Conservation (phyloP, 2,797 vertebrate species). For the Erithacus rubecula region DNA sequence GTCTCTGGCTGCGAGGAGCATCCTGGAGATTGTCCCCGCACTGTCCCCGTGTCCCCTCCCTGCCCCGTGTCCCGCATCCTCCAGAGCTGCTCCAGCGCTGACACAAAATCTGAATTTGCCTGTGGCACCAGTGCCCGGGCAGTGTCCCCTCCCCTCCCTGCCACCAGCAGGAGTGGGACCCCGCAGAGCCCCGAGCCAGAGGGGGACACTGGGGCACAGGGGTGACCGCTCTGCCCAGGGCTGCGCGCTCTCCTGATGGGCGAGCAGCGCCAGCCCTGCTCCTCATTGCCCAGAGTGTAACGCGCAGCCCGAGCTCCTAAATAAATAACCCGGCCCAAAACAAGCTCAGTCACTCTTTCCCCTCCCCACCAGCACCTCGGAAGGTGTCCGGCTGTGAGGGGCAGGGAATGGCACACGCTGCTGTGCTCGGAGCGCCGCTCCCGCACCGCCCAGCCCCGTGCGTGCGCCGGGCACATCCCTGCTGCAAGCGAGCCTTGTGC, state of each 20-base stretch:
- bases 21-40: fast-evolving
- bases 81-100: neutral
- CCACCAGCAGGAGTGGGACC: fast-evolving
- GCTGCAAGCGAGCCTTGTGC: neutral
- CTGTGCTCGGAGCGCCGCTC: neutral
- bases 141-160: neutral
- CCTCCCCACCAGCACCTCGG: neutral
- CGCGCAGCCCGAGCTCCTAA: neutral
- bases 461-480: neutral
- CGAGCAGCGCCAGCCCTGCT: neutral
- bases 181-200: neutral
- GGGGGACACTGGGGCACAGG: neutral
- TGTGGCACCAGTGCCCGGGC: neutral
- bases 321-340: neutral
- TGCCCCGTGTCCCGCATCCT: neutral
- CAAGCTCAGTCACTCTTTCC: neutral
- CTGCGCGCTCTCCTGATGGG: fast-evolving
- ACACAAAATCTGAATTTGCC: neutral
- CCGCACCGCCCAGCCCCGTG: neutral
- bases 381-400: fast-evolving
- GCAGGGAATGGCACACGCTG: neutral
- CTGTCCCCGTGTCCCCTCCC: neutral
- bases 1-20: neutral
- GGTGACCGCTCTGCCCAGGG: neutral
- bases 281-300: neutral